phyloP scores from a whole-genome alignment of 2,113 vertebrate genomes.

The Lamprotornis superbus region DNA sequence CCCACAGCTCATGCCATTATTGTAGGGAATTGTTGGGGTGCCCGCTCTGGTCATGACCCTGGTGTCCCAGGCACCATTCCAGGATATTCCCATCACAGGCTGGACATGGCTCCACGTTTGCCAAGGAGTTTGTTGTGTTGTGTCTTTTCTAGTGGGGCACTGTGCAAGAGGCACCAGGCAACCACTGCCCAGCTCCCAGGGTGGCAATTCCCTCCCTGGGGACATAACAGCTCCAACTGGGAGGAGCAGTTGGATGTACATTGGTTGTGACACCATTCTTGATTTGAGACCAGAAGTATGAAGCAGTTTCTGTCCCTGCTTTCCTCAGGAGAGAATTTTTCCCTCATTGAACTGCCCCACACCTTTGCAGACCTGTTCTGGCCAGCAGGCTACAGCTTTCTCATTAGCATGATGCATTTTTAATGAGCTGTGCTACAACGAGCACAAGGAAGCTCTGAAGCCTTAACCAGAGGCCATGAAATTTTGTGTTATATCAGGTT shows the following conservation, averaged over 20 bases:
- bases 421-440: not conserved
- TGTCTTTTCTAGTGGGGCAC: not conserved
- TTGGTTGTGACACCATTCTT: rapidly evolving
- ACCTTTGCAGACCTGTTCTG: not conserved
- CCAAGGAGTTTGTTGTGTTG: not conserved
- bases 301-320: not conserved
- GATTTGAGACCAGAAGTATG: not conserved
- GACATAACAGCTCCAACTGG: rapidly evolving
- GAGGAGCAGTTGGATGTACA: not conserved
- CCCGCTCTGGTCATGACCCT: rapidly evolving
- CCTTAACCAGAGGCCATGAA: not conserved
- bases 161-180: not conserved
- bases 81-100: not conserved
- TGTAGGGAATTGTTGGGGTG: rapidly evolving
- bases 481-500: not conserved
- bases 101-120: rapidly evolving
- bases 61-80: not conserved
- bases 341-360: not conserved
- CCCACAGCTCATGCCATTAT: not conserved
- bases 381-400: not conserved
- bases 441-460: not conserved
- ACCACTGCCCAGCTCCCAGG: not conserved
- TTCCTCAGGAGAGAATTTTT: not conserved
- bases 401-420: not conserved
- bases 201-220: not conserved